Base-by-base conservation (phyloP, 1,140 invertebrate genomes). In the Proctacanthus coquilletti region DNA sequence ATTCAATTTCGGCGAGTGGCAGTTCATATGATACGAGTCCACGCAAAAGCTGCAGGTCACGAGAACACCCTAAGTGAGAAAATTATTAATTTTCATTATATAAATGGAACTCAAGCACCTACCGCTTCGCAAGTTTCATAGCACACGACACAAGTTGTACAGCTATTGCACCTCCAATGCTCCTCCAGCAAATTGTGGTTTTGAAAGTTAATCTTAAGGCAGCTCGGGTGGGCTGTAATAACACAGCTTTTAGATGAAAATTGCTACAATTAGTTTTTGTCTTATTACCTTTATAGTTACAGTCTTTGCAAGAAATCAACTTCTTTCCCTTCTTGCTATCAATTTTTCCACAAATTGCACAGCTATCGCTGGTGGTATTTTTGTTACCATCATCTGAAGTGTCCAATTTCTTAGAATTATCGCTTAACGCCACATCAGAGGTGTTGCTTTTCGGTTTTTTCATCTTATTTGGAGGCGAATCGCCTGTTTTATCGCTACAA, bases 41-140 rank as follows among this genome's bases (percentile, higher is more conserved):
- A 38, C 44, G 20, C 52, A 53, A 0, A 6, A 5, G 2, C 34
- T 43, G 42, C 52, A 53, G 21, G 52, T 44, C 5, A 49, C 13
- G 5, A 48, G 3, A 11, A 41, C 40, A 13, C 34, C 42, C 5
- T 29, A 17, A 5, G 29, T 25, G 8, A 40, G 18, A 33, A 21
- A 40, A 34, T 4, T 15, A 21, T 55, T 42, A 53, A 48, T 55
- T 38, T 52, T 52, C n/a, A 40, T 14, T 9, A 37, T 25, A 45
- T 51, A 53, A 9, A 37, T 20, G 49, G 46, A 8, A 51, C 51
- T 3, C 49, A 51, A 13, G 51, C 51, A 9, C 51, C 47, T n/a
- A 43, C 46, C 0, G 34, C 32, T 3, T 55, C 52, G 15, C 41
- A 48, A 13, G 47, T 50, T n/a, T 38, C 21, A 29, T 37, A 34